phyloP scores from a whole-genome alignment of 2,888 invertebrate genomes.

The Drosophila melanosoma region DNA sequence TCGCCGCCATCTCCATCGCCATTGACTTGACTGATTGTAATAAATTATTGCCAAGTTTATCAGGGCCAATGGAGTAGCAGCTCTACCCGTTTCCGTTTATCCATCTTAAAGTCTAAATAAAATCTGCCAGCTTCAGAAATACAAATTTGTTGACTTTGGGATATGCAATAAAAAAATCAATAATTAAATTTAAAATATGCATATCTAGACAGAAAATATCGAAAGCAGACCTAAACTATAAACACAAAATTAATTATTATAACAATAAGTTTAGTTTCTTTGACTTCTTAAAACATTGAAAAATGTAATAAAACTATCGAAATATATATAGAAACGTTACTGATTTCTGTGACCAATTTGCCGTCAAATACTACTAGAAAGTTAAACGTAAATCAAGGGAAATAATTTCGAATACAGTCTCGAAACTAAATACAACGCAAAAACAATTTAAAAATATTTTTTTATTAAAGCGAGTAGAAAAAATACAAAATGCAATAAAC shows the following conservation, averaged over 20 bases:
- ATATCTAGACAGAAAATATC: neutral
- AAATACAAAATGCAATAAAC: slow-evolving; percentile 6
- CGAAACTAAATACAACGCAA: neutral
- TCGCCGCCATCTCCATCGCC: slow-evolving; percentile 41
- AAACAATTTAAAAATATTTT: neutral
- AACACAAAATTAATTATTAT: neutral
- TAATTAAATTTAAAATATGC: neutral
- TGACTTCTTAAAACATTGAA: neutral
- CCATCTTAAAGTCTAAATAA: slow-evolving; percentile 41
- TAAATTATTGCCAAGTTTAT: slow-evolving; percentile 71
- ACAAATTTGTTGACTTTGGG: slow-evolving; percentile 10
- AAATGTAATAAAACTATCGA: slow-evolving; percentile 1
- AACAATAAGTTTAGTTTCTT: neutral
- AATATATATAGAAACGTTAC: neutral
- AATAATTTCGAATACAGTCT: neutral
- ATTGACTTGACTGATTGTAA: slow-evolving; percentile 74
- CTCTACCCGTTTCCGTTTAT: slow-evolving; percentile 10
- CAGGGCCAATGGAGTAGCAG: slow-evolving; percentile 43
- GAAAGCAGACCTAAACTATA: neutral
- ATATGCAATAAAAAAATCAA: neutral
- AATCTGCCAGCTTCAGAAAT: slow-evolving; percentile 17
- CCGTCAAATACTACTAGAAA: neutral
- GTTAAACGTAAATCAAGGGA: neutral
- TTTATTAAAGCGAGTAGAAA: neutral
- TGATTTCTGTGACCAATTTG: neutral